These are phyloP conservation scores for Coleophora flavipennella DNA, from an alignment of 2,888 invertebrate species.

Conservation along the genomic window DNA sequence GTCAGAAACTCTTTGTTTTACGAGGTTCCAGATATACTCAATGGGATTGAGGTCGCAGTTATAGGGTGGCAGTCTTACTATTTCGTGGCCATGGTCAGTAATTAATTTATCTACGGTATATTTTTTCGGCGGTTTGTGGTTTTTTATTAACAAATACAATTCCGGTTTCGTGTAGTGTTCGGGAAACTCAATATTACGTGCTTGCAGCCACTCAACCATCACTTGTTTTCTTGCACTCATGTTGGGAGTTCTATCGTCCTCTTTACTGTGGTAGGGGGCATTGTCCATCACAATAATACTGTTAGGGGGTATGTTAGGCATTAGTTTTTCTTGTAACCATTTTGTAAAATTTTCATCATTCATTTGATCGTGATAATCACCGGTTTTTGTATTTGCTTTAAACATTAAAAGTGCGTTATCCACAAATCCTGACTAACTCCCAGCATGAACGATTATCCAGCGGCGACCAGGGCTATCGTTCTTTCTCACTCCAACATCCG, in stretches of 20 bases:
- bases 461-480: slow-evolving; percentile 5
- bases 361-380: slow-evolving; percentile 16
- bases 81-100: slow-evolving; percentile 21
- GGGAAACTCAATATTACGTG: slow-evolving; percentile 18
- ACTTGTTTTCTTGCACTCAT: slow-evolving; percentile 6
- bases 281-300: slow-evolving; percentile 4
- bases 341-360: slow-evolving; percentile 11
- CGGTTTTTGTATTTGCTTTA: slow-evolving; percentile 14
- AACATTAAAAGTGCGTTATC: slow-evolving; percentile 13
- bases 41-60: slow-evolving; percentile 30
- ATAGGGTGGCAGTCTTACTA: slow-evolving; percentile 29
- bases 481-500: slow-evolving; percentile 7
- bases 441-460: slow-evolving; percentile 16
- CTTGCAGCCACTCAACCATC: slow-evolving; percentile 18
- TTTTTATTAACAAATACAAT: slow-evolving; percentile 15
- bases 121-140: slow-evolving; percentile 11
- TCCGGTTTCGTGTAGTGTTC: slow-evolving; percentile 17
- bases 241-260: slow-evolving; percentile 1
- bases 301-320: slow-evolving; percentile 1
- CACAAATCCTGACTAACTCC: slow-evolving; percentile 14
- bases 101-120: slow-evolving; percentile 23
- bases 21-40: slow-evolving; percentile 17
- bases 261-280: slow-evolving; percentile 1
- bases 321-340: slow-evolving; percentile 2
- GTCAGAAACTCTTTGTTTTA: too few species aligned